Evolutionary conservation across 2,797 vertebrate genomes (phyloP).

Genomic region (Microctenopoma steveboyesi): DNA sequence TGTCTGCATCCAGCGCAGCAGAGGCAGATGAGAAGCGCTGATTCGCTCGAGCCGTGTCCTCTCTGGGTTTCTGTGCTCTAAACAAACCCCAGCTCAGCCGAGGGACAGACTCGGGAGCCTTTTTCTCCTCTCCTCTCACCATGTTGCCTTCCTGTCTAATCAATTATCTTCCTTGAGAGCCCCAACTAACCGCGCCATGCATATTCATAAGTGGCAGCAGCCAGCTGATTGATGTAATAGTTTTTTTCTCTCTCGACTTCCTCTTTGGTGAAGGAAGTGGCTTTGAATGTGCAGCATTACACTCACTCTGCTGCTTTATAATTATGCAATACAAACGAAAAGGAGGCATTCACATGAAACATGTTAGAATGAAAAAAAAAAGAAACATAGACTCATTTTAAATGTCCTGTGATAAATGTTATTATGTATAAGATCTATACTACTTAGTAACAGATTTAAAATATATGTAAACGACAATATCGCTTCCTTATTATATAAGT

Average conservation of each 20-base stretch:
- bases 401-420: not conserved
- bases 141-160: slow-evolving; percentile 86
- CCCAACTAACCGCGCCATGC: slow-evolving; percentile 82
- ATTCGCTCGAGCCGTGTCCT: slow-evolving; percentile 39
- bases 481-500: slow-evolving; percentile 5
- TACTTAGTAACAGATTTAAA: not conserved
- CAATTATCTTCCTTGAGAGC: slow-evolving; percentile 85
- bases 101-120: slow-evolving; percentile 52
- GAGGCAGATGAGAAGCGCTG: slow-evolving; percentile 46
- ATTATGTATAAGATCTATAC: not conserved
- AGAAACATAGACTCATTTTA: not conserved
- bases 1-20: slow-evolving; percentile 26
- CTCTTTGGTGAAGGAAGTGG: slow-evolving; percentile 41
- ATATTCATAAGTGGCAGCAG: slow-evolving; percentile 87
- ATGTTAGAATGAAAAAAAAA: too few relatives aligned
- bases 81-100: slow-evolving; percentile 58
- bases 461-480: not conserved
- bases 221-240: slow-evolving; percentile 86
- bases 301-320: slow-evolving; percentile 21
- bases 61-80: slow-evolving; percentile 44
- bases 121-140: slow-evolving; percentile 59
- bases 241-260: slow-evolving; percentile 42
- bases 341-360: not conserved
- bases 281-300: slow-evolving; percentile 47
- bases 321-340: slow-evolving; percentile 1